Evolutionary conservation across 2,888 invertebrate genomes (phyloP).

Genomic region (Lysandra coridon): DNA sequence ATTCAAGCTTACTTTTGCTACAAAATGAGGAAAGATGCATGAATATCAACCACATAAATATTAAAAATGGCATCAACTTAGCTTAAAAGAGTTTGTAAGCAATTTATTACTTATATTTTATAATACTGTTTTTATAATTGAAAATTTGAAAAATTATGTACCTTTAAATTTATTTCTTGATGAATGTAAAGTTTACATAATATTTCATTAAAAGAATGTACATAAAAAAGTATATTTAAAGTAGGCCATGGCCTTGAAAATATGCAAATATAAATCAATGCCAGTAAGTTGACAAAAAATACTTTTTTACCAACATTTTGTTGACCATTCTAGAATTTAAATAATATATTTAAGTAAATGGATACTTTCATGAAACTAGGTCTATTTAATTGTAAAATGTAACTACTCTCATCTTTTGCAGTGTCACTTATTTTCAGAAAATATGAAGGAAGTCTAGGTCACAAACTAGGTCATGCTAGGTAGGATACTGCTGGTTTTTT

Average conservation of each 20-base stretch:
- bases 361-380: background rate
- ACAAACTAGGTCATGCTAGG: slow-evolving; percentile 68
- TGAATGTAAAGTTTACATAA: background rate
- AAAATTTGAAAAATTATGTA: background rate
- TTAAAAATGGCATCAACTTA: background rate
- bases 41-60: background rate
- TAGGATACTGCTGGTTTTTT: slow-evolving; percentile 41
- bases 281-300: slow-evolving; percentile 13
- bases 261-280: slow-evolving; percentile 1
- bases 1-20: background rate
- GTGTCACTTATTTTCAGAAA: slow-evolving; percentile 66
- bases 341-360: background rate
- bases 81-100: background rate
- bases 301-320: background rate
- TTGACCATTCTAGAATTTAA: background rate
- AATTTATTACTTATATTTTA: background rate
- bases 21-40: background rate
- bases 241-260: slow-evolving; percentile 19
- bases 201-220: background rate
- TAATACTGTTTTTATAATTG: background rate
- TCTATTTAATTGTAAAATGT: background rate
- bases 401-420: slow-evolving; percentile 45
- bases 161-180: too few relatives aligned
- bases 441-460: slow-evolving; percentile 61
- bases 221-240: background rate